These are phyloP conservation scores for Cosmopolites sordidus DNA, from an alignment of 2,888 invertebrate species.

Conservation along the genomic window DNA sequence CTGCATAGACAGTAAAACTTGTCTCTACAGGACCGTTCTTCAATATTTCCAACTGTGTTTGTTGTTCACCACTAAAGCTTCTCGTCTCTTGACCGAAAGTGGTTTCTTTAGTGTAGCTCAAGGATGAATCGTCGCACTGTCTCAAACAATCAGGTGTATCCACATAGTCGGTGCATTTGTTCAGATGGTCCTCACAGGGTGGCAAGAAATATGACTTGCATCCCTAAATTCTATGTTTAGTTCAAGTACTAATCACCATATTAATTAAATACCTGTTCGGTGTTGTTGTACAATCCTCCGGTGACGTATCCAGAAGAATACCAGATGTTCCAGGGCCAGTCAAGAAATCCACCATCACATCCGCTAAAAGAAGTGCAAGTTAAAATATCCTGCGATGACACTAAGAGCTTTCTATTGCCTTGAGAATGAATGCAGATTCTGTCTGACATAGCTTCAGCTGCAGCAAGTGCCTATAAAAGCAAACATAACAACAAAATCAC, in stretches of 20 bases:
- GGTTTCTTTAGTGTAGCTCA: constrained; percentile 2
- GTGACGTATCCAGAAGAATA: too few species aligned
- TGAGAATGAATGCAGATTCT: too few species aligned
- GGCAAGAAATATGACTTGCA: too few species aligned
- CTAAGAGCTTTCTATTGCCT: constrained; percentile 8
- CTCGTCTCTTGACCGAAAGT: constrained; percentile 11
- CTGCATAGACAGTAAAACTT: constrained; percentile 80
- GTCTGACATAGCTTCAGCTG: too few species aligned
- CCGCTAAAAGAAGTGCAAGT: constrained; percentile 10
- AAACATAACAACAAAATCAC: too few species aligned
- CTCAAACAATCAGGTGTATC: too few species aligned
- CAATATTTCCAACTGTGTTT: constrained; percentile 75
- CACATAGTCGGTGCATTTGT: constrained; percentile 16
- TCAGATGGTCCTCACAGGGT: constrained; percentile 22
- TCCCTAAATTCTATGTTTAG: too few species aligned
- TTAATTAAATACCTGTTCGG: too few species aligned
- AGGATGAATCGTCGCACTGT: constrained; percentile 17
- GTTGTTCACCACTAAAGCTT: constrained; percentile 37
- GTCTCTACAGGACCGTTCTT: too few species aligned
- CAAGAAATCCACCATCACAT: constrained; percentile 73
- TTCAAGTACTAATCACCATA: constrained; percentile 68
- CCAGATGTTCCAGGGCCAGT: constrained; percentile 80
- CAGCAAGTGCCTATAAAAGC: constrained; percentile 72
- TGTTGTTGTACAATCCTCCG: too few species aligned
- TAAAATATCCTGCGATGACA: too few species aligned